Percentiles rank a stretch among this genome's conserved stretches.
Evolutionary conservation across 2,797 vertebrate genomes (phyloP).

Genomic region (Catharus ustulatus): DNA sequence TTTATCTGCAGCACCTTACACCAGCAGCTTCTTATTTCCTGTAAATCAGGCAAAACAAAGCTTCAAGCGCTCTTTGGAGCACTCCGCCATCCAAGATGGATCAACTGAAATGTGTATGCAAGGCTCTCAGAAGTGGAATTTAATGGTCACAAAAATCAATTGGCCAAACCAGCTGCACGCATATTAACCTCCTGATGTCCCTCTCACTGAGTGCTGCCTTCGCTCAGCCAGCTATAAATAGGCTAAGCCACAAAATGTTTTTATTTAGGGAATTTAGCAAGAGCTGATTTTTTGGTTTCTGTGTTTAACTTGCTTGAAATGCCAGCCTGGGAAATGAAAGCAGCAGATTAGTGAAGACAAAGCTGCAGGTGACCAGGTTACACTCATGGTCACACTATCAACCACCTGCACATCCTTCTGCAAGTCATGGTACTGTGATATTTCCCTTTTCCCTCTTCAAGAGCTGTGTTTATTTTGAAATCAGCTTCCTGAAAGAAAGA

Average conservation of each 20-base stretch:
- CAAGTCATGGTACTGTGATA: neutral
- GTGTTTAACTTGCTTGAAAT: neutral
- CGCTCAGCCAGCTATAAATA: slow-evolving; percentile 37
- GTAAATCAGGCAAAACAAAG: slow-evolving; percentile 25
- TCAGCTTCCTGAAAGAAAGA: neutral
- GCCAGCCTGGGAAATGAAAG: neutral
- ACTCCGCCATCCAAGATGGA: neutral
- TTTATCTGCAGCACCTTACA: slow-evolving; percentile 7
- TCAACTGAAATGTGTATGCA: slow-evolving; percentile 15
- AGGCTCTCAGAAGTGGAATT: slow-evolving; percentile 53
- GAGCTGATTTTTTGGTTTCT: neutral
- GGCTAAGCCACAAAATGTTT: neutral
- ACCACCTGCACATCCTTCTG: neutral
- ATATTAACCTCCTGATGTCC: slow-evolving; percentile 47
- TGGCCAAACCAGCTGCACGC: slow-evolving; percentile 52
- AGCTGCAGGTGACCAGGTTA: neutral
- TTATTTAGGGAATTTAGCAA: neutral
- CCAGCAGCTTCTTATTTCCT: slow-evolving; percentile 9
- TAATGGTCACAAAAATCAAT: slow-evolving; percentile 66
- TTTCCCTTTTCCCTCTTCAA: neutral
- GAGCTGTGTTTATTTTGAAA: neutral
- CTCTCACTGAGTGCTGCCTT: slow-evolving; percentile 17
- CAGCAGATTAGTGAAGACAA: neutral
- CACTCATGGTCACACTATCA: neutral
- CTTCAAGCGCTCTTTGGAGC: neutral